Evolutionary conservation across 2,113 vertebrate genomes (phyloP), one percentile per base, ranked within the genome.

Genomic region (Calypte anna): DNA sequence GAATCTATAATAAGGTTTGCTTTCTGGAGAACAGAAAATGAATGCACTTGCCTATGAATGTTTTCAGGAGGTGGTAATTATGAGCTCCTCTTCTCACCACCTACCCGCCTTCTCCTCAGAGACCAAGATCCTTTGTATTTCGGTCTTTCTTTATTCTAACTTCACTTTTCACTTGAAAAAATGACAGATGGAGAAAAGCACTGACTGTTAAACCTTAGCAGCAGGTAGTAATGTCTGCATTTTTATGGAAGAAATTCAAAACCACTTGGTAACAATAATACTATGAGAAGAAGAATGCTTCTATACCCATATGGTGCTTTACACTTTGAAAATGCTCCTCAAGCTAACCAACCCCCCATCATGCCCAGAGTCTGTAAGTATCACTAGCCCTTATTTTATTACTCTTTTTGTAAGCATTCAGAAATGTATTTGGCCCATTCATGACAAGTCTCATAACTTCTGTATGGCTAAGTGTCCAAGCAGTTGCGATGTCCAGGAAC

Each of bases 61-160:
- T 84, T 95, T 97, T 72, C 85, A 90, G 88, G 61, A 93, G 86
- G 57, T 84, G 88, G 73, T 62, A 96, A 95, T 96, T 86, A 86
- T 30, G 80, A 95, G 82, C 36, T 86, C 64, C 53, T 95, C 88
- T 95, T 93, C 92, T 82, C 44, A 90, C 91, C 95, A 94, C 90
- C 90, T 94, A 94, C 88, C 82, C 0, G 0, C 64, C 85, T 94
- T 95, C 73, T 36, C 93, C 82, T 88, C 80, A 66, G 92, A 96
- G 92, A 96, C 80, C 82, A 79, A 66, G 54, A 76, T 88, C 69
- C 50, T 94, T 94, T 96, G 83, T 94, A 69, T 93, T 96, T 90
- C 80, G 48, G 67, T 55, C 80, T 90, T 84, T 74, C 58, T 93
- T 90, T 91, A 89, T 96, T 93, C 74, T 73, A 61, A 88, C 80